Percentiles rank a stretch among this genome's conserved stretches.
Conservation (phyloP, 2,888 invertebrate species). For the Ecliptopera silaceata region DNA sequence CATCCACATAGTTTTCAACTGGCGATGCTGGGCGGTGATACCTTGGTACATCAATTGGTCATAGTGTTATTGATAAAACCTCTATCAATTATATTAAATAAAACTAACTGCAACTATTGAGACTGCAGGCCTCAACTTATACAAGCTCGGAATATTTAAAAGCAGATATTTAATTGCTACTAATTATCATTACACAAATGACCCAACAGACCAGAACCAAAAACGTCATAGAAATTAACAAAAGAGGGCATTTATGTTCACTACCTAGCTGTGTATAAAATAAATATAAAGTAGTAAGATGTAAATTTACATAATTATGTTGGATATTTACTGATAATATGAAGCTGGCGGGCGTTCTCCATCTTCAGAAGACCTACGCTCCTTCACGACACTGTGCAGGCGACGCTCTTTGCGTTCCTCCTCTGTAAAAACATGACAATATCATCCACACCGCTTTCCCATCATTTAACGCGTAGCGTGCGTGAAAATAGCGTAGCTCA, state of each 20-base stretch:
- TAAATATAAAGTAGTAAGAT: no score
- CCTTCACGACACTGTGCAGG: conserved; percentile 74
- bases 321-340: conserved; percentile 78
- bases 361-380: conserved; percentile 63
- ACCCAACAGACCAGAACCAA: conserved; percentile 16
- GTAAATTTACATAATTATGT: no score
- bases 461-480: no score
- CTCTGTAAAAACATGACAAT: conserved; percentile 36
- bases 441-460: no score
- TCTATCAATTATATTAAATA: background rate
- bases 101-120: no score
- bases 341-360: conserved; percentile 63
- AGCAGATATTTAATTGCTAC: background rate
- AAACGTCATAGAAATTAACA: background rate
- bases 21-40: conserved; percentile 58
- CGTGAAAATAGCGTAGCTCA: background rate
- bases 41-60: conserved; percentile 39
- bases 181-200: conserved; percentile 1
- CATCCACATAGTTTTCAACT: conserved; percentile 61
- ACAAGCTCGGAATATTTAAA: no score
- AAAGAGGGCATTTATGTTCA: background rate
- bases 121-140: no score
- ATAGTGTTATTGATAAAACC: conserved; percentile 9
- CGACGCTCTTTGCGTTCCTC: conserved; percentile 56
- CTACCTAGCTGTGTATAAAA: background rate